Evolutionary conservation across 2,888 invertebrate species (phyloP).

Genomic region (Harpagoxenus sublaevis): DNA sequence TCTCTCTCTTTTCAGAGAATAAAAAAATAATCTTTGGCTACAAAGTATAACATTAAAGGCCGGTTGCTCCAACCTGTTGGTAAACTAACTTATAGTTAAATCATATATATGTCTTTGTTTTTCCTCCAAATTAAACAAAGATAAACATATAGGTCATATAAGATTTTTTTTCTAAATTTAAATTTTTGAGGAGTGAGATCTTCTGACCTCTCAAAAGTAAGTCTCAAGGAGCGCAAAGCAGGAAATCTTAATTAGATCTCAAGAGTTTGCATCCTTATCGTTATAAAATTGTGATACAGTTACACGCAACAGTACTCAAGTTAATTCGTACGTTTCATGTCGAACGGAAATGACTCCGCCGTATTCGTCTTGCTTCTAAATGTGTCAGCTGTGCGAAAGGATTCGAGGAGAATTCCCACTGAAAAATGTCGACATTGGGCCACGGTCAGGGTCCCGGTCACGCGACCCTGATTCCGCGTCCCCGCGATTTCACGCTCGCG

Average conservation of each 20-base stretch:
- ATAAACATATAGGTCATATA: no score
- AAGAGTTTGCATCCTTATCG: conserved; percentile 22
- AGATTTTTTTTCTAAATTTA: background rate
- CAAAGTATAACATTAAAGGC: background rate
- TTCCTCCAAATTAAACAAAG: no score
- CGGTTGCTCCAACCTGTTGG: no score
- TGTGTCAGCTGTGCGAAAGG: conserved; percentile 53
- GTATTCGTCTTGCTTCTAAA: conserved; percentile 38
- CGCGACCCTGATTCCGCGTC: conserved; percentile 76
- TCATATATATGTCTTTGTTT: no score
- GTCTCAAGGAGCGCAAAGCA: background rate
- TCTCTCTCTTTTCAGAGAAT: background rate
- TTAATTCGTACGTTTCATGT: conserved; percentile 49
- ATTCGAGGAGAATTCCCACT: conserved; percentile 50
- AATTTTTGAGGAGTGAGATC: background rate
- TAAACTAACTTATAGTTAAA: no score
- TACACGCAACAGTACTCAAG: conserved; percentile 51
- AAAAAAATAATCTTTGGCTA: background rate
- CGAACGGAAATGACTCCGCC: conserved; percentile 47
- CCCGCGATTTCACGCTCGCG: conserved; percentile 64
- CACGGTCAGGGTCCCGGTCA: conserved; percentile 78
- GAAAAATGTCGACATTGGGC: conserved; percentile 74
- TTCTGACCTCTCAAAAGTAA: background rate
- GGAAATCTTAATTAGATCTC: conserved; percentile 12
- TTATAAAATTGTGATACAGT: conserved; percentile 48